phyloP scores from a whole-genome alignment of 1,140 invertebrate genomes.

The Asbolus verrucosus region DNA sequence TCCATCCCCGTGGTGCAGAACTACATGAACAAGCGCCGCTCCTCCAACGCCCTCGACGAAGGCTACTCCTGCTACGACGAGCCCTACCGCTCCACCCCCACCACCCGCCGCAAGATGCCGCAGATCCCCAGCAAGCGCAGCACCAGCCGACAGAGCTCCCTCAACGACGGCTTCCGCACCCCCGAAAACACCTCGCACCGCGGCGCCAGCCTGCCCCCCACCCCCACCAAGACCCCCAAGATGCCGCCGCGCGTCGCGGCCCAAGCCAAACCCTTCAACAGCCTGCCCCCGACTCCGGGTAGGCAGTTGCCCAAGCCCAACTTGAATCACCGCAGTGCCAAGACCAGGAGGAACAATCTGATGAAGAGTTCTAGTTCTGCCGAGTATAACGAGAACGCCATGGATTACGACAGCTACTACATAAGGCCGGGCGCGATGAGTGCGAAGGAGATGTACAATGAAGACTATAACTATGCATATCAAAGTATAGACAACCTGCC shows the following conservation, averaged over 20 bases:
- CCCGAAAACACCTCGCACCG: conserved; percentile 56
- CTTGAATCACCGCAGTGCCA: conserved; percentile 59
- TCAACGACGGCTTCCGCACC: conserved; percentile 58
- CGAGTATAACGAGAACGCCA: conserved; percentile 61
- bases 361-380: conserved; percentile 62
- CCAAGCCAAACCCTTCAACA: conserved; percentile 66
- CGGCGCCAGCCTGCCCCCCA: conserved; percentile 63
- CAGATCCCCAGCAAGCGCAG: conserved; percentile 62
- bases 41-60: conserved; percentile 62
- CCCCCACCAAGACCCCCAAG: conserved; percentile 62
- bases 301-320: conserved; percentile 68
- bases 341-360: conserved; percentile 56
- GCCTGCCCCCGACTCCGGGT: conserved; percentile 69
- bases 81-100: conserved; percentile 55
- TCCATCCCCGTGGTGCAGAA: conserved; percentile 61
- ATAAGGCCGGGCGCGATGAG: conserved; percentile 64
- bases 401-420: conserved; percentile 60
- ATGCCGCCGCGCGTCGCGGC: conserved; percentile 53
- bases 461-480: conserved; percentile 79
- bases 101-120: conserved; percentile 60
- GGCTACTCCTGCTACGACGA: conserved; percentile 48
- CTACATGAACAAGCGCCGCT: conserved; percentile 65
- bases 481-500: conserved; percentile 67
- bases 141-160: conserved; percentile 61
- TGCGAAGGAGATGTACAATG: conserved; percentile 72